These are phyloP conservation scores for Cottoperca gobio DNA, from an alignment of 2,797 vertebrate species.

Conservation along the genomic window DNA sequence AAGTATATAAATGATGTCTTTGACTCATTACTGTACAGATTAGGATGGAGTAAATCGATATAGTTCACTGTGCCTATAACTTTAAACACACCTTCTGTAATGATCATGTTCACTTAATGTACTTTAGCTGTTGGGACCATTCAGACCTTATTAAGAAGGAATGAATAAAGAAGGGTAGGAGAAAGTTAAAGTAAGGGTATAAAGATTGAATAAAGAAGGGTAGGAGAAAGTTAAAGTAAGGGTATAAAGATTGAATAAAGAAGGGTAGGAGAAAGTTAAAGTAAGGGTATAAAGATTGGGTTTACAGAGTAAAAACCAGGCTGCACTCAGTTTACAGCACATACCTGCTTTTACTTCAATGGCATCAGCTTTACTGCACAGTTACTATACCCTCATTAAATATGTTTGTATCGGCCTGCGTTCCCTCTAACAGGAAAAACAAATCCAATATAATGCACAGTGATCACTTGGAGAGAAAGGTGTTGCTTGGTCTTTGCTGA, in stretches of 20 bases:
- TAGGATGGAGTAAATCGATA: background rate
- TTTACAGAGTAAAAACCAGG: background rate
- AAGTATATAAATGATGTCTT: background rate
- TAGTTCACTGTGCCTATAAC: background rate
- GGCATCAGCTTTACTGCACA: background rate
- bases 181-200: background rate
- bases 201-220: no score
- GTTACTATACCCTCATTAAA: background rate
- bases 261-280: no score
- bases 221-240: no score
- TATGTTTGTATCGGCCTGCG: no score
- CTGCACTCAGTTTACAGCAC: background rate
- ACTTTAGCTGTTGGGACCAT: background rate
- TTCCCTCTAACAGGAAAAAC: background rate
- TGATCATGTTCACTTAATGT: background rate
- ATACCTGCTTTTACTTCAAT: background rate
- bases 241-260: background rate
- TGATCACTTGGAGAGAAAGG: background rate
- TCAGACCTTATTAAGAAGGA: background rate
- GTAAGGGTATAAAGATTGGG: background rate
- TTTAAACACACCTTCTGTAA: background rate
- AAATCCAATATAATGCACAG: background rate
- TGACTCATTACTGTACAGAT: background rate
- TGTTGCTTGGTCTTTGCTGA: conserved; percentile 61
- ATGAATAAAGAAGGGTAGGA: no score